A percentile compares a stretch with the other conserved stretches of the same genome.
Evolutionary conservation across 1,140 invertebrate species (phyloP).

Genomic region (Pachyrhynchus sulphureomaculatus): DNA sequence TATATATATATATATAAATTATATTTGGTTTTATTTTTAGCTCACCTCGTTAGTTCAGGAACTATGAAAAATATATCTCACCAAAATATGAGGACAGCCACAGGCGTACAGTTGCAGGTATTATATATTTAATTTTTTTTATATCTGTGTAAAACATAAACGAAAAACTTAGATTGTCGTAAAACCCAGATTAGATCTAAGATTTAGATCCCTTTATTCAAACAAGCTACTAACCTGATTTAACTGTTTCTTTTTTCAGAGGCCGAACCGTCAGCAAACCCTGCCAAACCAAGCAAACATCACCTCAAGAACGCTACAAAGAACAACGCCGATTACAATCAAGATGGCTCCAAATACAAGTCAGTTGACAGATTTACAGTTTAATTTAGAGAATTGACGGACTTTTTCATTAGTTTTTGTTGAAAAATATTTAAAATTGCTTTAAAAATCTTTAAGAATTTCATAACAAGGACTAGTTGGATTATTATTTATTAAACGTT

Average conservation of each 20-base stretch:
- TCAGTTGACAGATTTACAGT: constrained; percentile 52
- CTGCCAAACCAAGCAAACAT: constrained; percentile 51
- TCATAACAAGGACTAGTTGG: no score
- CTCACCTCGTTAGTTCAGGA: constrained; percentile 65
- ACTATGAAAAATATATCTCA: constrained; percentile 61
- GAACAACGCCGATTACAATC: constrained; percentile 59
- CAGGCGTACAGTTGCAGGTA: constrained; percentile 54
- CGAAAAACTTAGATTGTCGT: no score
- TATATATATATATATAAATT: no score
- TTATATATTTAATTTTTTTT: no score
- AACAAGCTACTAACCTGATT: no score
- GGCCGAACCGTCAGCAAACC: constrained; percentile 57
- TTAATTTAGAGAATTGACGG: constrained; percentile 39
- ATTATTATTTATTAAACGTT: no score
- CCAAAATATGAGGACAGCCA: constrained; percentile 57
- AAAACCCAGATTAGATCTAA: no score
- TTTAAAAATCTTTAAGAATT: no score
- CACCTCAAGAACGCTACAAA: constrained; percentile 57
- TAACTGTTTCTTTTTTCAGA: constrained; percentile 37
- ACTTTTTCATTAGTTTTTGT: constrained; percentile 8
- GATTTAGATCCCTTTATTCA: no score
- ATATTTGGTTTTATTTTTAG: constrained; percentile 43
- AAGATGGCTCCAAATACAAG: constrained; percentile 63
- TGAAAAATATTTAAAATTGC: constrained; percentile 1
- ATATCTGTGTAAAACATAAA: no score